Evolutionary conservation across 2,797 vertebrate genomes (phyloP), one percentile per base, ranked within the genome.

Genomic region (Onychomys torridus): DNA sequence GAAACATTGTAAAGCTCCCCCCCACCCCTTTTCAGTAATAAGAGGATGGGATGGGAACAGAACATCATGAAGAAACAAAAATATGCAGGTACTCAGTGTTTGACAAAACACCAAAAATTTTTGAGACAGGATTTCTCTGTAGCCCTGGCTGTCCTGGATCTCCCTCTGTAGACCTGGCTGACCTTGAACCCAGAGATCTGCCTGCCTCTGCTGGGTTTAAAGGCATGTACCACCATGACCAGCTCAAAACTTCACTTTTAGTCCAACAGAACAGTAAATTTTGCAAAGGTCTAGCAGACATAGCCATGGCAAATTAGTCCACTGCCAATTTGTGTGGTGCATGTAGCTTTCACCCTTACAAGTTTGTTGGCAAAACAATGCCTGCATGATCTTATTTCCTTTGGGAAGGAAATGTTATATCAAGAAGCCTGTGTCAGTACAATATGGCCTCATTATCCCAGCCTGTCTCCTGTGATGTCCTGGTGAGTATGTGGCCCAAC

Each of bases 251-350:
- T 87, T 77, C 81, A 52, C 73, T 37, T 94, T 91, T 29, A 46
- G 43, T 92, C 90, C 78, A 77, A 23, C 79, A 49, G 46, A 82
- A 71, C 6, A 46, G 52, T 49, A 82, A 37, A 95, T 52, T 94
- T 91, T 93, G 61, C 34, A 85, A n/a, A 77, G 27, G 55, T 82
- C 52, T 89, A 52, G 23, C n/a, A 55, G 89, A 91, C 49, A 77
- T 12, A 61, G 19, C 32, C 19, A 10, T 8, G 29, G 65, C 83
- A 71, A n/a, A 82, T 55, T 1, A n/a, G 11, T 14, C 29, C 43
- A 46, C 23, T 10, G 43, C 16, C 3, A 17, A 55, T 73, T 52
- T 69, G 63, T 85, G 32, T 69, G 29, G 19, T 13, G 19, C 32
- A 67, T 9, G 32, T 34, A 67, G 43, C 32, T 76, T 92, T 85